These are phyloP conservation scores for Paralichthys olivaceus DNA, from an alignment of 2,113 vertebrate species.

Conservation along the genomic window DNA sequence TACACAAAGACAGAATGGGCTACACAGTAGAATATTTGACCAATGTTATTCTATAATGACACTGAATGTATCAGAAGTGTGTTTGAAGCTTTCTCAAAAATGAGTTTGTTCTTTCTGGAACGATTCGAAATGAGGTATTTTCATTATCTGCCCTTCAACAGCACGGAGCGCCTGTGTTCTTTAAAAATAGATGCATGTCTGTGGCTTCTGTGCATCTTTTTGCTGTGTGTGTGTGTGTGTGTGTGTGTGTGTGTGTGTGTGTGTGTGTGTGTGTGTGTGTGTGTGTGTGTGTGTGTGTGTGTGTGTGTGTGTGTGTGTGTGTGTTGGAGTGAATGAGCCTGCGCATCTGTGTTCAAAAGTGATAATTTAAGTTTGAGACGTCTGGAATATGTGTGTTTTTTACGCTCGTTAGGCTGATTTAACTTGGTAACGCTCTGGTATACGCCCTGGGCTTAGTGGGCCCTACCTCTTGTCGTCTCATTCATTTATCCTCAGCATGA, in stretches of 20 bases:
- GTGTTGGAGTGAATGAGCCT: slow-evolving; percentile 4
- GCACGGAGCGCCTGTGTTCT: slow-evolving; percentile 2
- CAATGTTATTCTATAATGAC: slow-evolving; percentile 40
- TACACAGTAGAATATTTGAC: slow-evolving; percentile 44
- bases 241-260: not conserved
- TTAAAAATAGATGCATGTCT: slow-evolving; percentile 28
- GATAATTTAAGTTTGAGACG: slow-evolving; percentile 26
- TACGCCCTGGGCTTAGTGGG: slow-evolving; percentile 14
- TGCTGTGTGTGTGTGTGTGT: not conserved
- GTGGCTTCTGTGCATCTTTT: slow-evolving; percentile 36
- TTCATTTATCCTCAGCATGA: slow-evolving; percentile 42
- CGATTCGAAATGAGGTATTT: slow-evolving; percentile 36
- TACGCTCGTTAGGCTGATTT: slow-evolving; percentile 49
- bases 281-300: not conserved
- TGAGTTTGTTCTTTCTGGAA: slow-evolving; percentile 36
- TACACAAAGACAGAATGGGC: slow-evolving; percentile 28
- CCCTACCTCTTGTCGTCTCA: slow-evolving; percentile 14
- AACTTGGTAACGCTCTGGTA: slow-evolving; percentile 27
- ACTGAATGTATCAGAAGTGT: slow-evolving; percentile 31
- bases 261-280: not conserved
- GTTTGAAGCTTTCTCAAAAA: slow-evolving; percentile 28
- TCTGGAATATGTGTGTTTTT: slow-evolving; percentile 44
- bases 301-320: not conserved
- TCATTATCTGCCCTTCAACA: slow-evolving; percentile 38
- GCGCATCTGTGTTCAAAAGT: slow-evolving; percentile 27